phyloP scores from a whole-genome alignment of 2,888 invertebrate genomes.

The Ptychoptera contaminata region DNA sequence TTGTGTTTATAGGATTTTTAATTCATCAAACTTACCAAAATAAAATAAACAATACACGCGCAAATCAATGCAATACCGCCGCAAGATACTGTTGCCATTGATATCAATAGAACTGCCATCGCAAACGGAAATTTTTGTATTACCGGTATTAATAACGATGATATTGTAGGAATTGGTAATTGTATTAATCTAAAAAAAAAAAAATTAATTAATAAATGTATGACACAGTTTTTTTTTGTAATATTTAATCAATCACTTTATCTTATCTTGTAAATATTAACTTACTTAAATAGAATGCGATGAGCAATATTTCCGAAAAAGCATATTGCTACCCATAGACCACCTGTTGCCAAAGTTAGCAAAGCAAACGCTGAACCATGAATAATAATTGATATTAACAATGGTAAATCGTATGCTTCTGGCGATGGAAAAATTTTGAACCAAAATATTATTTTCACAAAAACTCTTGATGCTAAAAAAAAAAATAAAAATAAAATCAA shows the following conservation, averaged over 20 bases:
- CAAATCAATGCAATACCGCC: conserved; percentile 54
- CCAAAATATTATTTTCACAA: conserved; percentile 13
- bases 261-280: conserved; percentile 2
- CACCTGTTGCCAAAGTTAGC: conserved; percentile 37
- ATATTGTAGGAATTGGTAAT: conserved; percentile 14
- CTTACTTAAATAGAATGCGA: conserved; percentile 46
- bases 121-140: conserved; percentile 53
- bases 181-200: conserved; percentile 34
- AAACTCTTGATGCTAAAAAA: conserved; percentile 13
- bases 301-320: conserved; percentile 55
- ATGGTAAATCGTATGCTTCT: conserved; percentile 14
- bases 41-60: conserved; percentile 50
- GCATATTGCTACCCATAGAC: conserved; percentile 39
- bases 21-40: conserved; percentile 36
- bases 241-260: no score
- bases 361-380: conserved; percentile 47
- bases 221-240: no score
- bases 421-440: conserved; percentile 12
- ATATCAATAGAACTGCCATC: conserved; percentile 45
- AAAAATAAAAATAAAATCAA: no score
- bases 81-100: conserved; percentile 49
- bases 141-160: conserved; percentile 39
- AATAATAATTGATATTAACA: conserved; percentile 40
- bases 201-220: neutral
- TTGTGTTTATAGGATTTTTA: neutral